phyloP scores from a whole-genome alignment of 2,797 vertebrate species.

The Paguma larvata region DNA sequence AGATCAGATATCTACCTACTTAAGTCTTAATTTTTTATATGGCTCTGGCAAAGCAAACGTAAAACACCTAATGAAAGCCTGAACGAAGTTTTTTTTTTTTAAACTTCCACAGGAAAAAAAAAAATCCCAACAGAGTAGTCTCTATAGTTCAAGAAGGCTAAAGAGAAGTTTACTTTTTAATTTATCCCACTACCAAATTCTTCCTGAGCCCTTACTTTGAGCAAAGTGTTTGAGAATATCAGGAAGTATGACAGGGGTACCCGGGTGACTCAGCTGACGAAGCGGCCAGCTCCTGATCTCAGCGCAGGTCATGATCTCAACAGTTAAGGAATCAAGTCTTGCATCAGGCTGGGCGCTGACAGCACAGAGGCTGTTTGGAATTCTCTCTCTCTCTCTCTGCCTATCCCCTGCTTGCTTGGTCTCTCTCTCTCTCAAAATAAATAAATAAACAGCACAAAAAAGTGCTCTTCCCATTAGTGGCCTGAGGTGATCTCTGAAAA shows the following conservation, averaged over 20 bases:
- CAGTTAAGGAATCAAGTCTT: no score
- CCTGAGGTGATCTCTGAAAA: no score
- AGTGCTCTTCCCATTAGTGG: no score
- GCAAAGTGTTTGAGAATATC: slow-evolving; percentile 4
- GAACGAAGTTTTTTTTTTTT: not conserved
- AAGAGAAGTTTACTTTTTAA: slow-evolving; percentile 41
- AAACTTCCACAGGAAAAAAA: slow-evolving; percentile 29
- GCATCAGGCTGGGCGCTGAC: no score
- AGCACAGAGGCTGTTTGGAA: no score
- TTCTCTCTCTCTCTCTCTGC: no score
- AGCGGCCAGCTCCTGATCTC: no score
- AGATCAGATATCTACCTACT: slow-evolving; percentile 75
- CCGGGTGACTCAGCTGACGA: no score
- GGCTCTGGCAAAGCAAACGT: slow-evolving; percentile 62
- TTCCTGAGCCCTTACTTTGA: not conserved
- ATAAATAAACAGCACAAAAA: no score
- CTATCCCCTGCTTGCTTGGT: no score
- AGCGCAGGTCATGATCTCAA: no score
- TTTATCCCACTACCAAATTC: slow-evolving; percentile 41
- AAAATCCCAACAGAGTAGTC: slow-evolving; percentile 33
- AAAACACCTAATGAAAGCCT: slow-evolving; percentile 59
- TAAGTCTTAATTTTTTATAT: slow-evolving; percentile 77
- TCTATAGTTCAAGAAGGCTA: slow-evolving; percentile 38
- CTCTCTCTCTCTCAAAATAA: no score
- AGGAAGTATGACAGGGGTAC: not conserved